These are phyloP conservation scores for Neoarius graeffei DNA, from an alignment of 2,113 vertebrate species.

Conservation along the genomic window DNA sequence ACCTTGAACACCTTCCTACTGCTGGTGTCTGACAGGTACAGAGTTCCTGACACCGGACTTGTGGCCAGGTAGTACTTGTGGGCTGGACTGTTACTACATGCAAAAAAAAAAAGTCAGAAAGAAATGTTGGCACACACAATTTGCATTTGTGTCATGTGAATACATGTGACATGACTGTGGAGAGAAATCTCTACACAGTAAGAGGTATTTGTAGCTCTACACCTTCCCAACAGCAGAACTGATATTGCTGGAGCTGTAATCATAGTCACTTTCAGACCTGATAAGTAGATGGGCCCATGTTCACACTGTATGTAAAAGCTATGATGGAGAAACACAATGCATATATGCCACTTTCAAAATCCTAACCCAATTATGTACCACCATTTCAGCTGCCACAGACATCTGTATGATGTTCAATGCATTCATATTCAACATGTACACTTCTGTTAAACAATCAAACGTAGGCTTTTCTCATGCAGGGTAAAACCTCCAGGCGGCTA, in stretches of 20 bases:
- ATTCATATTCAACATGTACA: conserved; percentile 18
- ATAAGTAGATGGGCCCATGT: background rate
- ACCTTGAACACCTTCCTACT: conserved; percentile 93
- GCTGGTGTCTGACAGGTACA: conserved; percentile 96
- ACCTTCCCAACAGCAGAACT: background rate
- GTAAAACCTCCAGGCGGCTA: conserved; percentile 35
- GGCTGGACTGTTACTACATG: conserved; percentile 88
- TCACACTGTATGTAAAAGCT: background rate
- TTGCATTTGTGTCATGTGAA: background rate
- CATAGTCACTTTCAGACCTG: background rate
- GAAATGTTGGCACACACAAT: background rate
- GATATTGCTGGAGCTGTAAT: background rate
- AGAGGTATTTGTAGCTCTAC: background rate
- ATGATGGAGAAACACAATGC: background rate
- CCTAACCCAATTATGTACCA: conserved; percentile 7
- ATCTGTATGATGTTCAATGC: background rate
- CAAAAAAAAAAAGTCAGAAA: conserved; percentile 12
- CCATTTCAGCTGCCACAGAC: background rate
- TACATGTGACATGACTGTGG: background rate
- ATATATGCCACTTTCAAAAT: background rate
- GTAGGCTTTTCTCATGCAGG: background rate
- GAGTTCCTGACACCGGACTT: conserved; percentile 84
- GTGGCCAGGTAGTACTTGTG: conserved; percentile 97
- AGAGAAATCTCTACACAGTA: background rate
- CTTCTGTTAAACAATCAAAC: conserved; percentile 31